Evolutionary conservation across 1,140 invertebrate species (phyloP).

Genomic region (Trichonephila clavipes): DNA sequence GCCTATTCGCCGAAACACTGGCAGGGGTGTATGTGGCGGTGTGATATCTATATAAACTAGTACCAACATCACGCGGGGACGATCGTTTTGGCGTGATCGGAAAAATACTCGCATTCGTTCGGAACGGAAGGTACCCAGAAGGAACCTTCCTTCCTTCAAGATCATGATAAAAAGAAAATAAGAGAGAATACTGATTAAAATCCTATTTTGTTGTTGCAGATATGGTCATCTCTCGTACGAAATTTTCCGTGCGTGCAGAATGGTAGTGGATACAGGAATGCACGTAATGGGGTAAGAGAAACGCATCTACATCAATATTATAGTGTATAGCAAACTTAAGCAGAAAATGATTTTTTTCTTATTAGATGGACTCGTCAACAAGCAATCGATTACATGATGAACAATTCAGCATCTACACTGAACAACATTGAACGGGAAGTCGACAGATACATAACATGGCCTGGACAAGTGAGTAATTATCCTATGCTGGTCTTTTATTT

Average conservation of each 20-base stretch:
- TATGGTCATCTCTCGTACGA: slow-evolving; percentile 80
- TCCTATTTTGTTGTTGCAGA: neutral
- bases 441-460: slow-evolving; percentile 82
- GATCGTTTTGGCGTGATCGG: no score
- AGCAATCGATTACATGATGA: slow-evolving; percentile 81
- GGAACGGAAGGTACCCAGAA: no score
- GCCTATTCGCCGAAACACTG: no score
- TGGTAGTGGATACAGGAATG: slow-evolving; percentile 82
- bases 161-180: no score
- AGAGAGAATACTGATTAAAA: no score
- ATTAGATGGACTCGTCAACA: slow-evolving; percentile 81
- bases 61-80: no score
- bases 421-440: slow-evolving; percentile 80
- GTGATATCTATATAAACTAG: no score
- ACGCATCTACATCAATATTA: neutral
- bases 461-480: slow-evolving; percentile 79
- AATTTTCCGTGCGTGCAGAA: slow-evolving; percentile 80
- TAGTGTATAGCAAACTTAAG: no score
- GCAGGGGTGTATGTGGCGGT: no score
- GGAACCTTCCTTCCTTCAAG: no score
- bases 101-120: no score
- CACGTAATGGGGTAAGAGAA: slow-evolving; percentile 80
- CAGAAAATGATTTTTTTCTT: neutral
- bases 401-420: slow-evolving; percentile 79
- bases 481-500: no score